Evolutionary conservation across 2,113 vertebrate genomes (phyloP).

Genomic region (Rhadina sibilatrix): DNA sequence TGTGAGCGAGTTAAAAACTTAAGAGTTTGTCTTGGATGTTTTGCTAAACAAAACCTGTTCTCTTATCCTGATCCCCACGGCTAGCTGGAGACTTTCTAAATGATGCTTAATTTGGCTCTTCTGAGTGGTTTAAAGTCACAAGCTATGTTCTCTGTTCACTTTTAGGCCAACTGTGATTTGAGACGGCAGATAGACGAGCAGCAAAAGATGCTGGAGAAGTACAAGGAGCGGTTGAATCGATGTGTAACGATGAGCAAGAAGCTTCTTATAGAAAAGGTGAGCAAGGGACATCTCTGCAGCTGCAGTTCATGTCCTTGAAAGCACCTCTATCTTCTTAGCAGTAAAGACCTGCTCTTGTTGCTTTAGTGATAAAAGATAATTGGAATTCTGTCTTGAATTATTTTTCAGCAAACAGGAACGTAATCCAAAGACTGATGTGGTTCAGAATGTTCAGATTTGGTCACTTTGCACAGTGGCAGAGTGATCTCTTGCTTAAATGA

Average conservation of each 20-base stretch:
- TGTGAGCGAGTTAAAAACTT: not conserved
- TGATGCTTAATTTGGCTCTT: not conserved
- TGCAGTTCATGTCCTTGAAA: not conserved
- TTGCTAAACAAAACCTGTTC: not conserved
- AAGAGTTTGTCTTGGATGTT: not conserved
- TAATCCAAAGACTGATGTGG: not conserved
- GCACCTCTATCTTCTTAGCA: not conserved
- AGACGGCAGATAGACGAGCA: constrained; percentile 97
- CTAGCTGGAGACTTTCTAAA: not conserved
- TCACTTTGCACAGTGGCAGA: not conserved
- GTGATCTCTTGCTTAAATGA: not conserved
- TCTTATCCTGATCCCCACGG: not conserved
- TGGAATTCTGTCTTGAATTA: not conserved
- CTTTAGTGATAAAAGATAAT: not conserved
- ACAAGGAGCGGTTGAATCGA: constrained; percentile 97
- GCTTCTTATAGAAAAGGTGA: constrained; percentile 97
- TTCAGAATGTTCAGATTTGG: not conserved
- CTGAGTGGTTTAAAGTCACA: not conserved
- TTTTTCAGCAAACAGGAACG: not conserved
- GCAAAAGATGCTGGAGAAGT: constrained; percentile 97
- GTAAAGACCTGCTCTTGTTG: not conserved
- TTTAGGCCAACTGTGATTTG: constrained; percentile 94
- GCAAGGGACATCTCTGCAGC: not conserved
- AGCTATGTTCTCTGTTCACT: not conserved
- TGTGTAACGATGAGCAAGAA: constrained; percentile 99